Evolutionary conservation across 2,888 invertebrate species (phyloP).

Genomic region (Cryptophagus acutangulus): DNA sequence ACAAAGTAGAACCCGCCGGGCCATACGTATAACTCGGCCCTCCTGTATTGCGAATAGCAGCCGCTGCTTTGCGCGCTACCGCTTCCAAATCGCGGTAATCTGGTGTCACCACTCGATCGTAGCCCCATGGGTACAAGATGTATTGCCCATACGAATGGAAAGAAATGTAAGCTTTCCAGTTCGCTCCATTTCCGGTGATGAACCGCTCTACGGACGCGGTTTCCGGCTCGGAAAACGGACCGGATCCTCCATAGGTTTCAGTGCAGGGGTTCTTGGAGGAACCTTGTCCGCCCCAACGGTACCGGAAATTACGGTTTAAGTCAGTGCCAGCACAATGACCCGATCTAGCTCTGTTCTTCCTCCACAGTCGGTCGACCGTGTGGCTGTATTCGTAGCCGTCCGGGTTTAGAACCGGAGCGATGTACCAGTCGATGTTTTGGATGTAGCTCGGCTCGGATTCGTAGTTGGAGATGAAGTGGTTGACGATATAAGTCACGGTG

Average conservation of each 20-base stretch:
- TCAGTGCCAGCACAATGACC: conserved; percentile 71
- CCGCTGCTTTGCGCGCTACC: conserved; percentile 66
- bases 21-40: conserved; percentile 69
- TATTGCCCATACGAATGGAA: conserved; percentile 86
- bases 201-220: conserved; percentile 59
- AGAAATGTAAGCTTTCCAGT: conserved; percentile 67
- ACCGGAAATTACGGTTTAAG: conserved; percentile 80
- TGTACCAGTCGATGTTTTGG: conserved; percentile 77
- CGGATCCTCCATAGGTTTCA: conserved; percentile 73
- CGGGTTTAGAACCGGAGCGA: conserved; percentile 72
- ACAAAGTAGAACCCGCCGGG: conserved; percentile 70
- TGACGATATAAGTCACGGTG: conserved; percentile 69
- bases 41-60: conserved; percentile 57
- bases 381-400: conserved; percentile 88
- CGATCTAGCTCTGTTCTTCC: conserved; percentile 63
- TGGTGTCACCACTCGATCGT: conserved; percentile 65
- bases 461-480: conserved; percentile 65
- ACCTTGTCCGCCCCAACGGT: conserved; percentile 82
- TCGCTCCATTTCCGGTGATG: conserved; percentile 41
- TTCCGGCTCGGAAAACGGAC: conserved; percentile 84
- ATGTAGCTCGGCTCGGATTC: conserved; percentile 61
- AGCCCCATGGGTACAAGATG: conserved; percentile 83
- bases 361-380: conserved; percentile 75
- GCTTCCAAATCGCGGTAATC: conserved; percentile 65
- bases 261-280: conserved; percentile 78